Evolutionary conservation across 2,797 vertebrate species (phyloP), one percentile per base, ranked within the genome.

Genomic region (Artibeus jamaicensis): DNA sequence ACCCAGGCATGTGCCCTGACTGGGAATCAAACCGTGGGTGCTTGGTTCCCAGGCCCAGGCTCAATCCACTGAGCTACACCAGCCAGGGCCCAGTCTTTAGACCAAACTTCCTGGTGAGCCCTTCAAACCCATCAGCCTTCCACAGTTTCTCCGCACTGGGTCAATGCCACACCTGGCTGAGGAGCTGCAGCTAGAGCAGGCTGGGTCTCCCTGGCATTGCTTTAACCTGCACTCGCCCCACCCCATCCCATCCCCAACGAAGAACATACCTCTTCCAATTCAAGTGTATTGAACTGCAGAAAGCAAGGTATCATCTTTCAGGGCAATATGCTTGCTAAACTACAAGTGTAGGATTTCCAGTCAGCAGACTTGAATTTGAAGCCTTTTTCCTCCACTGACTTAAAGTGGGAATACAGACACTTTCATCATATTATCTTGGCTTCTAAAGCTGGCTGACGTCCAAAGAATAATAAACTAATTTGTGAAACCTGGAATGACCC

Each of bases 401-500:
- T 87, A 53, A 12, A 34, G 18, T n/a, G 32, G 26, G 44, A 55
- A 9, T 19, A 29, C 34, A 91, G 57, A n/a, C 9, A 26, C 12
- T 81, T 59, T 19, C 21, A 74, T 24, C 8, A 0, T 7, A 12
- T 53, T 46, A 26, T 44, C 46, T 89, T 62, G 70, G 21, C 57
- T 94, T 94, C 39, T 22, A 50, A 65, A 39, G 42, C 16, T 90
- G 92, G 24, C 77, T 46, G 21, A 89, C 68, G 29, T 22, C 37
- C 94, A 77, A 65, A 78, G 42, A 76, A 53, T 67, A 48, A 19
- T 19, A 62, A 39, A 73, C 21, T 9, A 44, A 94, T 46, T 3
- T 9, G 4, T 55, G n/a, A 42, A 86, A n/a, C 12, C 29, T 84
- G 39, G 50, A 53, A 29, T 16, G 78, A 53, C 15, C 42, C 42